These are phyloP conservation scores for Leptinotarsa haldemani DNA, from an alignment of 2,888 invertebrate species.

Conservation along the genomic window DNA sequence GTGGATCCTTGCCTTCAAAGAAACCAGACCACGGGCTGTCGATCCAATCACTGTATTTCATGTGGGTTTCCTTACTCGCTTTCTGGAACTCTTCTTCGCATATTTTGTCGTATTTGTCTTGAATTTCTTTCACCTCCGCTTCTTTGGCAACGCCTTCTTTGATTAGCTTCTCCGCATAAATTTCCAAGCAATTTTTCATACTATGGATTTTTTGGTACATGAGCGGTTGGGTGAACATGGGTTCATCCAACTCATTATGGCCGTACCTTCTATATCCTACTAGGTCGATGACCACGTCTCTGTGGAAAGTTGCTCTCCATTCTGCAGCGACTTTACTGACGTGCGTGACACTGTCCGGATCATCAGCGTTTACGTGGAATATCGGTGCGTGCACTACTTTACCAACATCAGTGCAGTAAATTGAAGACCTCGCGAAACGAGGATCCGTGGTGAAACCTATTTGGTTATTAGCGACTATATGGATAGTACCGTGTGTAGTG, in stretches of 20 bases:
- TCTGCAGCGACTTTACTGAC: conserved; percentile 91
- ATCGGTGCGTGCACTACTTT: conserved; percentile 92
- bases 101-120: conserved; percentile 90
- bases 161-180: conserved; percentile 85
- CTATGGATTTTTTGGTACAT: conserved; percentile 92
- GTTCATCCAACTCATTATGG: conserved; percentile 97
- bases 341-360: conserved; percentile 90
- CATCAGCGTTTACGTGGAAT: conserved; percentile 93
- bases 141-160: conserved; percentile 78
- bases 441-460: conserved; percentile 96
- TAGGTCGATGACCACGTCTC: conserved; percentile 92
- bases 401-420: conserved; percentile 93
- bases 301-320: conserved; percentile 93
- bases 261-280: conserved; percentile 93
- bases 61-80: conserved; percentile 84
- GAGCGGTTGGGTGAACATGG: conserved; percentile 96
- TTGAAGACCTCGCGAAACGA: conserved; percentile 84
- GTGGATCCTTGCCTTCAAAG: conserved; percentile 69
- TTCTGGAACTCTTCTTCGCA: conserved; percentile 85
- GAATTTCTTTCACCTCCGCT: conserved; percentile 82
- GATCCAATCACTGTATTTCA: conserved; percentile 94
- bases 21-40: conserved; percentile 96
- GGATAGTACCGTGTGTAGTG: conserved; percentile 93
- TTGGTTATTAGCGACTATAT: conserved; percentile 95
- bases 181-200: conserved; percentile 80